Conservation (phyloP, 2,113 vertebrate species). For the Lucifuga dentata region DNA sequence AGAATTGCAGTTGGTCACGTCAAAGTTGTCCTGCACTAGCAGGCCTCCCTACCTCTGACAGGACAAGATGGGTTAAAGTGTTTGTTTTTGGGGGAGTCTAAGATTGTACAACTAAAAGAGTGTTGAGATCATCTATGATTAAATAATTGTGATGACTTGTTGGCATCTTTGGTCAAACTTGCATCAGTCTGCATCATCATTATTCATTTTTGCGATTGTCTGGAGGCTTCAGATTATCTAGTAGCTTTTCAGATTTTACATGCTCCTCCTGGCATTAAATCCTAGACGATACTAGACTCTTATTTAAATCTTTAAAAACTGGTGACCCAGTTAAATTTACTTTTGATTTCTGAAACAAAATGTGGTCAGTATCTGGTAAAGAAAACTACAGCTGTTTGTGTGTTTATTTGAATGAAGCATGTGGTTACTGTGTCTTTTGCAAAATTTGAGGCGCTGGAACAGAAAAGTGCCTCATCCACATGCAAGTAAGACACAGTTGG, state of each 20-base stretch:
- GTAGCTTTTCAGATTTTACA: too few relatives aligned
- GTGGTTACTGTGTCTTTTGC: too few relatives aligned
- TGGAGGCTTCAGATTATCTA: too few relatives aligned
- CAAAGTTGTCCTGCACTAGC: constrained; percentile 9
- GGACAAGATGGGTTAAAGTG: neutral
- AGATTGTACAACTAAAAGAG: too few relatives aligned
- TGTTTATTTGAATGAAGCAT: neutral
- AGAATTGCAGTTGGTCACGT: constrained; percentile 61
- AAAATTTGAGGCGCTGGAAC: neutral
- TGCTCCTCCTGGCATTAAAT: too few relatives aligned
- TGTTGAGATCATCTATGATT: too few relatives aligned
- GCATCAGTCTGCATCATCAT: too few relatives aligned
- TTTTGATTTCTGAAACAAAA: neutral
- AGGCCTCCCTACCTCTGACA: constrained; percentile 42
- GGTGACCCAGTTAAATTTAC: too few relatives aligned
- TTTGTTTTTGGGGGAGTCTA: too few relatives aligned
- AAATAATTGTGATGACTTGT: neutral
- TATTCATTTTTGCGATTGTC: neutral
- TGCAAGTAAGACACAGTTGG: constrained; percentile 7
- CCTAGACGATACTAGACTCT: too few relatives aligned
- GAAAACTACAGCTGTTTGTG: too few relatives aligned
- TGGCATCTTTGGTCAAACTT: neutral
- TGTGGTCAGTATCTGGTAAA: neutral
- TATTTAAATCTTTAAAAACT: too few relatives aligned
- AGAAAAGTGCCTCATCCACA: neutral